phyloP scores from a whole-genome alignment of 1,140 invertebrate genomes.

The Rhizoglyphus robini region DNA sequence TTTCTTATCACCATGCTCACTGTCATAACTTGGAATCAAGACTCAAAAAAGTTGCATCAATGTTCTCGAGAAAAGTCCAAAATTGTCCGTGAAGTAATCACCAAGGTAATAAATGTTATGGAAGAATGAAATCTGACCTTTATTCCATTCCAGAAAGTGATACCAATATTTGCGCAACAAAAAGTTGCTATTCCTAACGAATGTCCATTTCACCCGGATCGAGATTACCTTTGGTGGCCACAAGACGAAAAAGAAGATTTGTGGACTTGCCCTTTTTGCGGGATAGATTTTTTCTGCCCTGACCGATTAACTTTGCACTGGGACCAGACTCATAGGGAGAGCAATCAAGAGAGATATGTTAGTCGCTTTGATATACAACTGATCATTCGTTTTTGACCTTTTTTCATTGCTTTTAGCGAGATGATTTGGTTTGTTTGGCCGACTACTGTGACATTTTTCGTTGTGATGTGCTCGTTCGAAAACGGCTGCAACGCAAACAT shows the following conservation, averaged over 20 bases:
- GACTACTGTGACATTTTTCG: conserved; percentile 91
- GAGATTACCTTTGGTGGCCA: conserved; percentile 53
- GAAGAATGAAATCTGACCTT: background rate
- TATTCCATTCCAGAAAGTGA: conserved; percentile 52
- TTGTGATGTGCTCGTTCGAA: conserved; percentile 58
- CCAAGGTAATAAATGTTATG: conserved; percentile 44
- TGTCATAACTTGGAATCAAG: conserved; percentile 70
- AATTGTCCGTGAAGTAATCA: conserved; percentile 69
- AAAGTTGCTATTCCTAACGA: conserved; percentile 65
- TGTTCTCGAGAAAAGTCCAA: conserved; percentile 75
- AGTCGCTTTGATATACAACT: background rate
- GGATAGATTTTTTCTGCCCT: conserved; percentile 79
- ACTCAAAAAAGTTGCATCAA: conserved; percentile 64
- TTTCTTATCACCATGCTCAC: conserved; percentile 59
- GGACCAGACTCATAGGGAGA: conserved; percentile 68
- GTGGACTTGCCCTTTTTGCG: conserved; percentile 69
- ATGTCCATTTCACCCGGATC: conserved; percentile 70
- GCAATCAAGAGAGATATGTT: conserved; percentile 27
- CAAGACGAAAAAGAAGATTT: conserved; percentile 55
- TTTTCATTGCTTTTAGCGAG: conserved; percentile 43
- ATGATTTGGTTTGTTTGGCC: conserved; percentile 75
- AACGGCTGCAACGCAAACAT: background rate
- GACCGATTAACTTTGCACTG: conserved; percentile 75
- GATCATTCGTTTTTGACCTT: conserved; percentile 16
- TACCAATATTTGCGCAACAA: conserved; percentile 69